Evolutionary conservation across 2,797 vertebrate species (phyloP).

Genomic region (Glossophaga mutica): DNA sequence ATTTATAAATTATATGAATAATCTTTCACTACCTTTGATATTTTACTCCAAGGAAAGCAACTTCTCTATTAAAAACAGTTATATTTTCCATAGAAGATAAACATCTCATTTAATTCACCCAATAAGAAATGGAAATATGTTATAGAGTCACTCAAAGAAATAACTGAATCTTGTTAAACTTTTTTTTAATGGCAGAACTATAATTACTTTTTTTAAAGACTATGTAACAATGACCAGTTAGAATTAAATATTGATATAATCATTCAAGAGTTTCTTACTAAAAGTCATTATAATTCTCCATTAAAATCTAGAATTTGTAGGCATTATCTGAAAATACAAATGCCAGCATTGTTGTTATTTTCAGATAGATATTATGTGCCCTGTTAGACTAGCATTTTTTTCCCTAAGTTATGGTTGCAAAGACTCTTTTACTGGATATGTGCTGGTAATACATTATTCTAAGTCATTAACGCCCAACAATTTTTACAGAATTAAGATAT

Average conservation of each 20-base stretch:
- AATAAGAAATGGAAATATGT: slow-evolving; percentile 4
- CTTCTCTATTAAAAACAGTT: neutral
- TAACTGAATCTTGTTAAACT: neutral
- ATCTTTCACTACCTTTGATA: neutral
- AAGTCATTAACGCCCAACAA: neutral
- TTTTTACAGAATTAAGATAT: neutral
- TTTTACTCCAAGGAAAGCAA: neutral
- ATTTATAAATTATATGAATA: neutral
- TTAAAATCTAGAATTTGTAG: neutral
- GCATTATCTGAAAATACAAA: neutral
- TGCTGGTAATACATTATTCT: neutral
- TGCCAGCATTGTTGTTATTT: neutral
- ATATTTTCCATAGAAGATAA: neutral
- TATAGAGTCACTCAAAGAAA: neutral
- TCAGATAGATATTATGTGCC: neutral
- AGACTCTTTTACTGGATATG: neutral
- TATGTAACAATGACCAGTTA: neutral
- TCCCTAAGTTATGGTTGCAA: neutral
- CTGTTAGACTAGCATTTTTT: neutral
- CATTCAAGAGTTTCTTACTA: neutral
- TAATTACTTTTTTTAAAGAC: neutral
- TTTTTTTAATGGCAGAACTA: neutral
- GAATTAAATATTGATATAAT: neutral
- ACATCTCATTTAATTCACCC: neutral
- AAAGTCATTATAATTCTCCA: neutral